Base-by-base conservation (phyloP, 2,888 invertebrate genomes). In the Sepiola atlantica region DNA sequence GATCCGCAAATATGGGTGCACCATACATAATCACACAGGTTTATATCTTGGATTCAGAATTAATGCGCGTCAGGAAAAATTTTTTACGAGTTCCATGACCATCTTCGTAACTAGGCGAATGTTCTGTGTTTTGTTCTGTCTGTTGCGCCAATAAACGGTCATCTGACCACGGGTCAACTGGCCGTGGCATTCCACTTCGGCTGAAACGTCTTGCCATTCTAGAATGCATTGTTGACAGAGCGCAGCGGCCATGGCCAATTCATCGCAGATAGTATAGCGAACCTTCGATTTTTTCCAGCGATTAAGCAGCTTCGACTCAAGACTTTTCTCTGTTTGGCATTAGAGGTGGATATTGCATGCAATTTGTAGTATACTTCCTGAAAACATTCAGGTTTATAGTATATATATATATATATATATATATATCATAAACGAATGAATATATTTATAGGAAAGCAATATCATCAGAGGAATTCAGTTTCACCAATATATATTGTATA, bases 131-230 rank as follows among this genome's bases (percentile, higher is more conserved):
- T 95, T 94, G 35, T 90, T 93, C 0, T 92, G 16, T 35, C 24
- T 92, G 21, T 94, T 91, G 21, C 94, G 57, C 95, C 95, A 95
- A 92, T 95, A 95, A 12, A 95, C 95, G 32, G 95, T 94, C 94
- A 95, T 94, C 90, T 95, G 95, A 92, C 95, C 95, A 32, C 61
- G 94, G 10, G 95, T 95, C 16, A 94, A 94, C 90, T 94, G 55
- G 21, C 95, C 95, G 92, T 94, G 92, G 0, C 94, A 92, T 94
- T 95, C 95, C 18, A 95, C 95, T 6, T 94, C 94, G 28, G 94
- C 94, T 90, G 92, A 54, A 24, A 54, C 54, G 20, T 92, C 10
- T 92, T 95, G 94, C 21, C 94, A 94, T 93, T 94, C n/a, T 35
- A 20, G 20, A 8, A 92, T n/a, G 54, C 77, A 45, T 32, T 35